Evolutionary conservation across 2,797 vertebrate species (phyloP).

Genomic region (Falco novaeseelandiae): DNA sequence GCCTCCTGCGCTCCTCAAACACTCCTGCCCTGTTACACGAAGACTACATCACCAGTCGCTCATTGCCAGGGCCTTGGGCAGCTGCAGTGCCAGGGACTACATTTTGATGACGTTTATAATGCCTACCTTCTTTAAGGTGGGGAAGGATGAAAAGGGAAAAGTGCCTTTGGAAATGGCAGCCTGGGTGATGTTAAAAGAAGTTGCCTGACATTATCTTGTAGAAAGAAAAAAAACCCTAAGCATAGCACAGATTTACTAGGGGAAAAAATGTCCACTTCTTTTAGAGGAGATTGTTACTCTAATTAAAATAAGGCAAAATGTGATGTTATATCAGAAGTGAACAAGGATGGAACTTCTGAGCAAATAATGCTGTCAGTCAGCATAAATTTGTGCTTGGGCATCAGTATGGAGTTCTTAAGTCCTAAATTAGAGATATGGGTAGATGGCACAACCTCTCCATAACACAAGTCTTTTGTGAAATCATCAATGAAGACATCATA

Average conservation of each 20-base stretch:
- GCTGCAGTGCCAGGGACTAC: not conserved
- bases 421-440: not conserved
- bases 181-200: not conserved
- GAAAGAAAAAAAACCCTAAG: not conserved
- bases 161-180: not conserved
- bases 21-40: not conserved
- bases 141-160: not conserved
- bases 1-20: not conserved
- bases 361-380: not conserved
- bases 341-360: not conserved
- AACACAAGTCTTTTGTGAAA: not conserved
- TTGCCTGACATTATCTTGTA: not conserved
- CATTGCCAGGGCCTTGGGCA: not conserved
- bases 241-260: not conserved
- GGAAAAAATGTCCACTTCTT: not conserved
- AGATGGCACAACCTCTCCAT: not conserved
- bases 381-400: not conserved
- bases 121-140: not conserved
- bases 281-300: not conserved
- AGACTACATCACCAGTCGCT: rapidly evolving
- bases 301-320: not conserved
- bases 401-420: not conserved
- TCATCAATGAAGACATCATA: not conserved
- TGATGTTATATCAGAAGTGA: not conserved
- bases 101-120: not conserved